Evolutionary conservation across 1,140 invertebrate genomes (phyloP), one percentile per base, ranked within the genome.

Genomic region (Drusus annulatus): DNA sequence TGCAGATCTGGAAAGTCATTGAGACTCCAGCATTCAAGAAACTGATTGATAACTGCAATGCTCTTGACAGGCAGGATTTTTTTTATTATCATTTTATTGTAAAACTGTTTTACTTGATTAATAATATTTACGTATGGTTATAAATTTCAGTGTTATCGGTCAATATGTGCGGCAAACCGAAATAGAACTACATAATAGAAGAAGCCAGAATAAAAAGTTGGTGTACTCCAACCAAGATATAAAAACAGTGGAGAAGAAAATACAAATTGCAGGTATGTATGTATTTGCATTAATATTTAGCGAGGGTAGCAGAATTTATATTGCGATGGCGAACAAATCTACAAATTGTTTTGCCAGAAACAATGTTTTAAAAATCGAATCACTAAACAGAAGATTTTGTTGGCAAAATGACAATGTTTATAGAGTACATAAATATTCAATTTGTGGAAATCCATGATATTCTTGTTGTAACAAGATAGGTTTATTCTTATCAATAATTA

Each of bases 1-100:
- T 93, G 76, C 92, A 93, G 50, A 80, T 93, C 10, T 95, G 94
- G 94, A 92, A 93, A 85, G 89, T 93, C n/a, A 87, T 93, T 23
- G 84, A 91, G 5, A 94, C 94, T 0, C 91, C 90, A 0, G 87
- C 90, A 19, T 92, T 91, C 86, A 90, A 88, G 78, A 90, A 89
- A 52, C 85, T 94, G 0, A 90, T 91, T 51, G 88, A 89, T 80
- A 86, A 92, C 62, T 92, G 92, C 78, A 90, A 92, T 78, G 86
- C 86, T 58, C 89, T 93, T 54, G 91, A 93, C 71, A 87, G 87
- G 92, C 92, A 83, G 84, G 81, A 45, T 4, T 21, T 17, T 56
- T 56, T 56, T 7, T 8, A 36, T 36, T 10, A 45, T 13, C 10
- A 1, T 45, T 10, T 45, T 13, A 13, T 10, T 45, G 1, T 45